These are phyloP conservation scores for Notarius quadriscutis DNA, from an alignment of 2,113 vertebrate species.

Conservation along the genomic window DNA sequence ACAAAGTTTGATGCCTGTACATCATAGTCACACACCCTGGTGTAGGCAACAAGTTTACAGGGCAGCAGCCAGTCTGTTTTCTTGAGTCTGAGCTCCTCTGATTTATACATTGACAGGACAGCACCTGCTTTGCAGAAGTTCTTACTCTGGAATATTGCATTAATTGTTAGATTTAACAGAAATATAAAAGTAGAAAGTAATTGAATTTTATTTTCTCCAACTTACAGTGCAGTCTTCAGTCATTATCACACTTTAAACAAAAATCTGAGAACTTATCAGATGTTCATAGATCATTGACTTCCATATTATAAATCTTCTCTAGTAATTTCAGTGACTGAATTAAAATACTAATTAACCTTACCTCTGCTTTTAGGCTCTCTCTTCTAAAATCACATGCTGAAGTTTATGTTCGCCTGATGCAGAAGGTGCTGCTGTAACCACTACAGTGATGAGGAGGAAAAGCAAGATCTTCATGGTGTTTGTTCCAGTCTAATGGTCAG, in stretches of 20 bases:
- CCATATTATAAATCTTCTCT: background rate
- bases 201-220: background rate
- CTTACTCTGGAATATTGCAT: background rate
- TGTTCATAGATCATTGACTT: background rate
- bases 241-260: background rate
- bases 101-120: background rate
- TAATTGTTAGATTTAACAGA: background rate
- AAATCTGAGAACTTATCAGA: background rate
- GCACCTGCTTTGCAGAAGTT: conserved; percentile 21
- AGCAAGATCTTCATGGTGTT: conserved; percentile 32
- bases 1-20: too few relatives aligned
- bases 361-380: conserved; percentile 1
- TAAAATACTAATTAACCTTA: conserved; percentile 16
- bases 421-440: background rate
- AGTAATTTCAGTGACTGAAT: background rate
- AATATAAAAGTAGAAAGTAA: background rate
- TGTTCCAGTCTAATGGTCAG: background rate
- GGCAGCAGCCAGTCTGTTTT: conserved; percentile 6
- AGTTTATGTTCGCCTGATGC: background rate
- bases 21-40: conserved; percentile 10
- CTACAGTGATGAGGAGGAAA: background rate
- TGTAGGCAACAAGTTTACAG: background rate
- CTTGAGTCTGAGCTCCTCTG: conserved; percentile 10
- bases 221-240: background rate
- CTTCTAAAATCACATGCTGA: background rate